Evolutionary conservation across 2,113 vertebrate species (phyloP), one percentile per base, ranked within the genome.

Genomic region (Damaliscus lunatus): DNA sequence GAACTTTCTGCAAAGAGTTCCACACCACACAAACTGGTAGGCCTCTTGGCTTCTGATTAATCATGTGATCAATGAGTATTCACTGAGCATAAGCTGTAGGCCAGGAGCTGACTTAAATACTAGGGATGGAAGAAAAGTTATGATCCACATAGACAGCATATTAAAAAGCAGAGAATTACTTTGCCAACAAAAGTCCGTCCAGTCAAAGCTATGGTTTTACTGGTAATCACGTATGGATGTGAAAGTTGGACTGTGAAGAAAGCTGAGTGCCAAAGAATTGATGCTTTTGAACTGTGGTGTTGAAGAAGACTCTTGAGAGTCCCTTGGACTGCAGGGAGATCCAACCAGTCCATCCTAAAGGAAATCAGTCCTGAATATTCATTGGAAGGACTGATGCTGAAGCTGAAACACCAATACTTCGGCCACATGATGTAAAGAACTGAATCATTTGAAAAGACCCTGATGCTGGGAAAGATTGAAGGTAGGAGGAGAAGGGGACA

Each of bases 261-360:
- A 23, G 0, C 67, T 71, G n/a, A 71, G 67, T 0, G 0, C 67
- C 3, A 0, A 71, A 71, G 67, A 71, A 40, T 40, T 40, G 67
- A 40, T 36, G 19, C 5, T 71, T 71, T 71, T 71, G n/a, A 40
- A 40, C 10, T 23, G 19, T 23, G n/a, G n/a, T 23, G 5, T 40
- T 71, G 67, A 10, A 13, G n/a, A 40, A 71, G n/a, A 71, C 67
- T 71, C n/a, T 71, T 71, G 3, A 40, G n/a, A 71, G n/a, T 36
- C 67, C 19, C 67, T 71, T 71, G 67, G 19, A 40, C n/a, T 40
- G 19, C 9, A 71, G 23, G 5, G 19, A 3, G 19, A 71, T 40
- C 5, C 67, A 23, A 71, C 5, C 9, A 40, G 67, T 71, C 67
- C 67, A 71, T 71, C 67, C 67, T 71, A 71, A 71, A 71, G n/a